Base-by-base conservation (phyloP, 2,113 vertebrate species). In the Ceyx cyanopectus region DNA sequence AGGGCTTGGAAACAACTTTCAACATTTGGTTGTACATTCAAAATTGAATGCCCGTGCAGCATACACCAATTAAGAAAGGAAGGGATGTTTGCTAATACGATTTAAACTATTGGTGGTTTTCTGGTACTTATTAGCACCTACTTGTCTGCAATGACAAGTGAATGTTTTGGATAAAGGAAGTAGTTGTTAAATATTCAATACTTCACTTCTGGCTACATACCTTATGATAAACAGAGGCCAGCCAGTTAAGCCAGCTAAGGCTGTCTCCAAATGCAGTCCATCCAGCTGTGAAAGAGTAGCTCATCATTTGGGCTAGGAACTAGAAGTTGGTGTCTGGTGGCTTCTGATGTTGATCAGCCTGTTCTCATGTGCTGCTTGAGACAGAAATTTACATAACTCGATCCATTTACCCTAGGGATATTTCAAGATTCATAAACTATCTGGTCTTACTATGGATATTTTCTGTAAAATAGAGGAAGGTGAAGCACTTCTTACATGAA, bases 101-200 rank as follows among this genome's bases (percentile, higher is more conserved):
- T 90, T 93, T 91, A 91, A 91, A 60, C 29, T 77, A n/a, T 32
- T 76, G 90, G 41, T 94, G 51, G 23, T 92, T 95, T 85, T 87
- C 91, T 95, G 86, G 89, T 89, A 74, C 63, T 87, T 91, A 93
- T 92, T 95, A 96, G 29, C 95, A 95, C 87, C 84, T 94, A 79
- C 86, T 82, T 94, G 91, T 73, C 78, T 94, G 63, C 60, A 62
- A 37, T 12, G 51, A 87, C 51, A 80, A 87, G 67, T 30, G 37
- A 93, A 34, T 75, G 80, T 60, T 87, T 89, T 56, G 46, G 58
- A 62, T 76, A 94, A 91, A 91, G 29, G 30, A 85, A 85, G 15
- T 45, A 84, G 91, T 89, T 89, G 51, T 87, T 91, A 85, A 85
- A 80, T 46, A 89, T 85, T 91, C 84, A 67, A 3, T 75, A 22